These are phyloP conservation scores for Drosophila repleta DNA, from an alignment of 1,140 invertebrate species.

Conservation along the genomic window DNA sequence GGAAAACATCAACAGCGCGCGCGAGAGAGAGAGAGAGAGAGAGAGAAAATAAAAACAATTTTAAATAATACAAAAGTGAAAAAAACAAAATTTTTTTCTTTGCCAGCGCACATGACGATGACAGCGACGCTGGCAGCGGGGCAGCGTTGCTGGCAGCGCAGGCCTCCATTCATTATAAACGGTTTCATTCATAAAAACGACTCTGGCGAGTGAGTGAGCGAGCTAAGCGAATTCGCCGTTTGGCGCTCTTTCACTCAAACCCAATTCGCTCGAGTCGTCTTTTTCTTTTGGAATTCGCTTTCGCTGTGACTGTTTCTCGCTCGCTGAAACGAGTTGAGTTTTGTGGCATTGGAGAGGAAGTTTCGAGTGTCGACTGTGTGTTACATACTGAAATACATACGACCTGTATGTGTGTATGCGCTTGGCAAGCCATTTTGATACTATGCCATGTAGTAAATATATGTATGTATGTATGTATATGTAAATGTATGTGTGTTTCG, in stretches of 20 bases:
- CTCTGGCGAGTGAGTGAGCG: constrained; percentile 68
- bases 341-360: constrained; percentile 49
- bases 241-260: constrained; percentile 27
- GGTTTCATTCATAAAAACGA: constrained; percentile 80
- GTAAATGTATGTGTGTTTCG: constrained; percentile 24
- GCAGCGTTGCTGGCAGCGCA: constrained; percentile 43
- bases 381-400: constrained; percentile 12
- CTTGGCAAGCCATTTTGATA: constrained; percentile 47
- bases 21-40: too few relatives aligned
- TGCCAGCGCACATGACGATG: constrained; percentile 44
- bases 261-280: constrained; percentile 22
- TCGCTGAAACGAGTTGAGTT: constrained; percentile 37
- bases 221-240: constrained; percentile 47
- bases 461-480: constrained; percentile 16
- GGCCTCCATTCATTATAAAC: constrained; percentile 77
- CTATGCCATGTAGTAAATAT: constrained; percentile 35
- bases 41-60: constrained; percentile 9
- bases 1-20: constrained; percentile 20
- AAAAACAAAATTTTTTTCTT: constrained; percentile 60
- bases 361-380: constrained; percentile 38
- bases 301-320: constrained; percentile 41
- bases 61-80: constrained; percentile 43
- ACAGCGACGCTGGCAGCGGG: constrained; percentile 46
- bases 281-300: constrained; percentile 27
- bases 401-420: constrained; percentile 19